Conservation (phyloP, 2,797 vertebrate genomes). For the Lophius americanus region DNA sequence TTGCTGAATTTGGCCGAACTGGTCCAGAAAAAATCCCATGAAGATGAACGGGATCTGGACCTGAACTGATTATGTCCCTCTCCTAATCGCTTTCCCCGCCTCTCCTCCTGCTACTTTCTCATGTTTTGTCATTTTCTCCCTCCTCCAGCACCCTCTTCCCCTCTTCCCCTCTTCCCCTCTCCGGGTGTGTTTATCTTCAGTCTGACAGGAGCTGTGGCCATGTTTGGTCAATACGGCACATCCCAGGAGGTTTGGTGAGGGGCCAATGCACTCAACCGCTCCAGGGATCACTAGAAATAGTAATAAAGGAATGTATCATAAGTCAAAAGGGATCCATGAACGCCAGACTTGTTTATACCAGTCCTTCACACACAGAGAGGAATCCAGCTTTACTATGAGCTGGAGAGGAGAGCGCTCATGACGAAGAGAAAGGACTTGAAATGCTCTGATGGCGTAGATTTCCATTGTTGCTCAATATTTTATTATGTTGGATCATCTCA, state of each 20-base stretch:
- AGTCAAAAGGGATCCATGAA: slow-evolving; percentile 56
- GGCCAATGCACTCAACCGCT: slow-evolving; percentile 62
- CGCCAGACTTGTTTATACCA: slow-evolving; percentile 63
- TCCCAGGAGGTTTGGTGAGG: slow-evolving; percentile 73
- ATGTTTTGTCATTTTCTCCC: slow-evolving; percentile 45
- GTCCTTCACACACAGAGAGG: slow-evolving; percentile 15
- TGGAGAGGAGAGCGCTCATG: slow-evolving; percentile 5
- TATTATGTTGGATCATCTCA: background rate
- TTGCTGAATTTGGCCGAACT: slow-evolving; percentile 17
- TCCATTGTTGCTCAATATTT: background rate
- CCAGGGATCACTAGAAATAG: slow-evolving; percentile 73
- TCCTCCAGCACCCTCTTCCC: slow-evolving; percentile 45
- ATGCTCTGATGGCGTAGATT: background rate
- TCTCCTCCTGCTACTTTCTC: slow-evolving; percentile 36
- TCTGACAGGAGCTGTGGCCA: slow-evolving; percentile 79
- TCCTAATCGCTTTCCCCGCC: slow-evolving; percentile 5
- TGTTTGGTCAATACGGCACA: slow-evolving; percentile 83
- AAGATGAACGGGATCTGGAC: slow-evolving; percentile 21
- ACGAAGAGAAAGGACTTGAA: slow-evolving; percentile 1
- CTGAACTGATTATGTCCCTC: background rate
- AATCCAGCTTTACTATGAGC: slow-evolving; percentile 22
- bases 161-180: slow-evolving; percentile 43
- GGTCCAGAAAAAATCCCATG: slow-evolving; percentile 14
- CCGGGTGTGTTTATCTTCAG: slow-evolving; percentile 77
- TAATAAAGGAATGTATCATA: slow-evolving; percentile 72